Evolutionary conservation across 2,113 vertebrate species (phyloP), one percentile per base, ranked within the genome.

Genomic region (Siphamia tubifer): DNA sequence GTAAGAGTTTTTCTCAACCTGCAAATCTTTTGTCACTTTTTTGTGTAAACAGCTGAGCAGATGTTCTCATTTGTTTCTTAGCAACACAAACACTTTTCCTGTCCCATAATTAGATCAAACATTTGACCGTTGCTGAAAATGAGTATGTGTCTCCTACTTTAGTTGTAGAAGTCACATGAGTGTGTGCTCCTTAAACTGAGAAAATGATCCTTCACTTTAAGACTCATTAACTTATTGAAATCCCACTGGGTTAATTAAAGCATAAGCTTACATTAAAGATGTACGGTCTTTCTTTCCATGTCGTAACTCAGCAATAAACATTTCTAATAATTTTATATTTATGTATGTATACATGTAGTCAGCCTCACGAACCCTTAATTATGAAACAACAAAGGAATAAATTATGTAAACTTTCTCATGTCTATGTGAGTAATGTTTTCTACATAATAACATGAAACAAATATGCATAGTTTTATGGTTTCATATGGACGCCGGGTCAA

Each of bases 11-110:
- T 70, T 62, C 54, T 54, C 23, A 13, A 20, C 32, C 66, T 31
- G 10, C 60, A 20, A 27, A 42, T 40, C 28, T n/a, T 61, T 47
- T 38, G 47, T 15, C 54, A 47, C 39, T 67, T 57, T 28, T 23
- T 6, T 5, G 44, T 64, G 58, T 81, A 77, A 83, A 80, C 80
- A 57, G 40, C 12, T 74, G 68, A 24, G 60, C 64, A 79, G 68
- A 77, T 79, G 75, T 74, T 71, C 68, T 36, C 55, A 24, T 28
- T 60, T 31, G 31, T 27, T 8, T 70, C 67, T 8, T 6, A 57
- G 65, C 61, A 79, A 70, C 68, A 44, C 45, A 83, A 81, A 69
- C 67, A 69, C 62, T 9, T 39, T 32, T 11, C 66, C 40, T 67
- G 20, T 36, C 43, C 38, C 21, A 21, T 20, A 61, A 45, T 74